Conservation (phyloP, 30 jellyfish, hydroid and myxozoan species). For the Kudoa iwatai region DNA sequence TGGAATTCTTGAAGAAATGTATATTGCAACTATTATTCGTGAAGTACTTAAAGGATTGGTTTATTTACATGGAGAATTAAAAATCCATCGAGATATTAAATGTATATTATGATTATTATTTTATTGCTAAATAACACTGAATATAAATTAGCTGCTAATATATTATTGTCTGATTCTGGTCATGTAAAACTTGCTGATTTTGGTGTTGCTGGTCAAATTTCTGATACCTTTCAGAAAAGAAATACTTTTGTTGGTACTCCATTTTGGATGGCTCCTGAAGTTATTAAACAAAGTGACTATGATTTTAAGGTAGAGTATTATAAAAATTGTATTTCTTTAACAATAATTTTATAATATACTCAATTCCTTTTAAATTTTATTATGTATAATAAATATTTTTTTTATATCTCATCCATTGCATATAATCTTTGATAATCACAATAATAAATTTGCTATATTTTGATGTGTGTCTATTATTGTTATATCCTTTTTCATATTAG, state of each 20-base stretch:
- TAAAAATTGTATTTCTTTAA: no score
- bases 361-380: no score
- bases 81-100: slow-evolving; percentile 69
- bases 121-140: no score
- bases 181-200: slow-evolving; percentile 77
- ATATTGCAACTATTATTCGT: slow-evolving; percentile 31
- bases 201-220: slow-evolving; percentile 98
- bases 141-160: slow-evolving; percentile 91
- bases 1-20: slow-evolving; percentile 71
- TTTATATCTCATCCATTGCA: no score
- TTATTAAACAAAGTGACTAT: slow-evolving; percentile 52
- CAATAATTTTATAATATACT: no score
- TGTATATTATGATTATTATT: no score
- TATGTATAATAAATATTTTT: no score
- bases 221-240: slow-evolving; percentile 53
- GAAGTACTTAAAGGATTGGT: slow-evolving; percentile 67
- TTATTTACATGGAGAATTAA: slow-evolving; percentile 34
- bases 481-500: no score
- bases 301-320: slow-evolving; percentile 35
- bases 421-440: no score
- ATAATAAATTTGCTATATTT: no score
- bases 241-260: slow-evolving; percentile 95
- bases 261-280: slow-evolving; percentile 99
- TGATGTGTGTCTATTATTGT: no score
- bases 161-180: slow-evolving; percentile 57